Percentiles rank a stretch among this genome's conserved stretches.
phyloP scores from a whole-genome alignment of 2,113 vertebrate genomes.

The Vombatus ursinus region DNA sequence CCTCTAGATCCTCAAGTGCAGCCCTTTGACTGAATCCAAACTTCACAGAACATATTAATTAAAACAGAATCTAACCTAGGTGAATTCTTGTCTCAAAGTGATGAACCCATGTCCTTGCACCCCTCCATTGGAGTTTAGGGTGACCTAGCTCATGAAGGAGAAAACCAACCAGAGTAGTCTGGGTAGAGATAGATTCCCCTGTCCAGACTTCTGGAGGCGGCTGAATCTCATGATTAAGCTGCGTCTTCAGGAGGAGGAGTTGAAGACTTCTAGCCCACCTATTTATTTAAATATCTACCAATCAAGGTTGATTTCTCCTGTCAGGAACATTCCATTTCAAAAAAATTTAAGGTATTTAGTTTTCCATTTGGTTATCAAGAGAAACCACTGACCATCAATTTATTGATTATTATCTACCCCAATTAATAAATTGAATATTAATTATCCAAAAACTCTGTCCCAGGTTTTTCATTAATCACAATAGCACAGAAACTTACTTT shows the following conservation, averaged over 20 bases:
- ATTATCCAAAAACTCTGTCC: not conserved
- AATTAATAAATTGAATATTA: not conserved
- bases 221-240: no score
- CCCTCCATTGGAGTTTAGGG: not conserved
- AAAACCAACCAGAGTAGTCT: not conserved
- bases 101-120: not conserved
- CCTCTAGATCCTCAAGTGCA: no score
- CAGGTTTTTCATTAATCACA: not conserved
- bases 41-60: no score
- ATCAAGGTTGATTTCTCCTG: not conserved
- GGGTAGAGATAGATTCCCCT: not conserved
- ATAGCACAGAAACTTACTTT: not conserved
- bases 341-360: not conserved
- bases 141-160: not conserved
- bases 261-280: not conserved
- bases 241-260: not conserved
- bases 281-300: not conserved
- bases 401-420: no score
- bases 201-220: not conserved
- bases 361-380: not conserved
- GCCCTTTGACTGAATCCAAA: no score
- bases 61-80: not conserved
- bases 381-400: not conserved
- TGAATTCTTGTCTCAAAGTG: not conserved
- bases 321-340: not conserved